Base-by-base conservation (phyloP, 2,888 invertebrate genomes). In the Lasioglossum morio region DNA sequence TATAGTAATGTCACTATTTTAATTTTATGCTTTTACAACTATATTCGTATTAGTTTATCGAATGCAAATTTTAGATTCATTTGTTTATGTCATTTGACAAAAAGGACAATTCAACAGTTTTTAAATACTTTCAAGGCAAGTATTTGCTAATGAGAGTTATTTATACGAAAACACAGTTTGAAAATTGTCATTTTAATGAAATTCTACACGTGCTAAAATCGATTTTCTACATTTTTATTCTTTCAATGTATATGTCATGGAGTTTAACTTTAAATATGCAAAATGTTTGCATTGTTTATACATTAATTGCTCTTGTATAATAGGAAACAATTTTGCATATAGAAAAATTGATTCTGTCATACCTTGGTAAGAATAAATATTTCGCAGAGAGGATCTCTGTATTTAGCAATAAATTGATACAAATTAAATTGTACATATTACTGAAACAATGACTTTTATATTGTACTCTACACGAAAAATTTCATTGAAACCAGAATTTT, bases 101-200 rank as follows among this genome's bases (percentile, higher is more conserved):
- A 46, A 46, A 27, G 16, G 27, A 66, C 37, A 79, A 48, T 77
- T 46, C 12, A 63, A 63, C 19, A 43, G 30, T 14, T 53, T 30
- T n/a, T 4, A 74, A 43, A 30, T 46, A 34, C 27, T 40, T 78
- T n/a, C 23, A 19, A 27, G n/a, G 37, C 34, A 4, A 69, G 69
- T 69, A n/a, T 34, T 69, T 69, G 37, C 40, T 70, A 70, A 40
- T 27, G 19, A 63, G 66, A n/a, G 57, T n/a, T n/a, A 53, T 53
- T 53, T 53, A 57, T 69, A 69, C 4, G 2, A 10, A 69, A 23
- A 34, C 34, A 34, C 10, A 10, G 23, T 69, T 69, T 69, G 37
- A 37, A 37, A 69, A 69, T 69, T 69, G 12, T 23, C 19, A 69
- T 69, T 37, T 69, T 37, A 69, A 69, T 69, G 23, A 69, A 37